Percentiles rank a stretch among this genome's conserved stretches.
Conservation (phyloP, 2,113 vertebrate species). For the Sinocyclocheilus rhinocerous region DNA sequence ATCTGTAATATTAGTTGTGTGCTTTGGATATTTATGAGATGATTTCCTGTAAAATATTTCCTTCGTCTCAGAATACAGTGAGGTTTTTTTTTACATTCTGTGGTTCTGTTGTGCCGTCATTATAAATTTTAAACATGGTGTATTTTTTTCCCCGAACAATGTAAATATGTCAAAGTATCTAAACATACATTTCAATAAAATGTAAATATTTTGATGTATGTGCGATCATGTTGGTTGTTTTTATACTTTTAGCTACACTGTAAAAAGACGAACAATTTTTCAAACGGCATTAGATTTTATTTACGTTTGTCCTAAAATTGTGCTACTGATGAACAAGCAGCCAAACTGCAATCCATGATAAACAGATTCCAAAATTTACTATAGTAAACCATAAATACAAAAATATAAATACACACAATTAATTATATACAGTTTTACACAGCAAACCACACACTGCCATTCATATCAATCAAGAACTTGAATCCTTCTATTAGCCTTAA, state of each 20-base stretch:
- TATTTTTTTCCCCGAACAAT: constrained; percentile 73
- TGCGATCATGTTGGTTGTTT: background rate
- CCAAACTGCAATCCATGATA: constrained; percentile 6
- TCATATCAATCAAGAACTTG: background rate
- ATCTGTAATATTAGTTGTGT: constrained; percentile 53
- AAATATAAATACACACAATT: background rate
- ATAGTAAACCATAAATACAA: constrained; percentile 39
- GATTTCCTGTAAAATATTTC: constrained; percentile 72
- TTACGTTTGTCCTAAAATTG: background rate
- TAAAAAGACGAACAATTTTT: background rate
- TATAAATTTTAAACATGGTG: constrained; percentile 68
- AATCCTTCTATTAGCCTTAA: background rate
- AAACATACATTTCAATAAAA: constrained; percentile 74
- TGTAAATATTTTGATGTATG: constrained; percentile 84
- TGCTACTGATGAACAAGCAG: background rate
- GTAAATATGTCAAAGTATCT: constrained; percentile 76
- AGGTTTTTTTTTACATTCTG: constrained; percentile 77
- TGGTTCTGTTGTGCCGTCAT: constrained; percentile 73
- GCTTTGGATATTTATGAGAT: constrained; percentile 57
- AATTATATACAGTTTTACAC: constrained; percentile 45
- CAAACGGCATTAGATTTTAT: background rate
- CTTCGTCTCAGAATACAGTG: constrained; percentile 64
- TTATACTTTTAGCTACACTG: background rate
- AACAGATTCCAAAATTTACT: background rate
- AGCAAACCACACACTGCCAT: background rate